phyloP scores from a whole-genome alignment of 2,113 vertebrate species.

The Butorides virescens region DNA sequence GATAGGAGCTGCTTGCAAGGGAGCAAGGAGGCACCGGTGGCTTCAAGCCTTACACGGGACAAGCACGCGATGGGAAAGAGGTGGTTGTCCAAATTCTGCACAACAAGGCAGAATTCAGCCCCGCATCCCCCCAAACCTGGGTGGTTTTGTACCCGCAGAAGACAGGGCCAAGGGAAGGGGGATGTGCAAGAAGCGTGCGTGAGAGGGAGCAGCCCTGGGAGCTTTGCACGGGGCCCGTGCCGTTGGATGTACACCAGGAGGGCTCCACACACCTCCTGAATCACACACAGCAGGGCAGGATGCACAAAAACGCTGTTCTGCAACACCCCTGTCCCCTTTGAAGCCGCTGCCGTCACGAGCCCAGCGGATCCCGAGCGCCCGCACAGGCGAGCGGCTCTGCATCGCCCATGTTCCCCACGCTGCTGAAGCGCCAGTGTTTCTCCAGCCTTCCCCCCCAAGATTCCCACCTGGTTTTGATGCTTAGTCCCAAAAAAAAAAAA shows the following conservation, averaged over 20 bases:
- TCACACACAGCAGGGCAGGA: background rate
- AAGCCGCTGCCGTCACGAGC: accelerated
- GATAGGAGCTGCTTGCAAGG: background rate
- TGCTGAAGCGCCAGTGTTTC: accelerated
- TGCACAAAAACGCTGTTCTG: background rate
- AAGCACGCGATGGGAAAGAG: background rate
- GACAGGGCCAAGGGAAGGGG: background rate
- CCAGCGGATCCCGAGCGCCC: accelerated
- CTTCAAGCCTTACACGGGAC: background rate
- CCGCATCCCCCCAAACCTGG: background rate
- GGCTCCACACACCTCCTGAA: background rate
- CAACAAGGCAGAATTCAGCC: background rate
- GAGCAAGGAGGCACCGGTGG: background rate
- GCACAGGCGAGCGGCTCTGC: accelerated
- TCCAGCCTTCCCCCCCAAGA: background rate
- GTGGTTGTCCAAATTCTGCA: background rate
- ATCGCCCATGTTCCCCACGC: accelerated
- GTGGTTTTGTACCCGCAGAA: background rate
- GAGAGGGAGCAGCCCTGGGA: background rate
- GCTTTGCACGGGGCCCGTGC: background rate
- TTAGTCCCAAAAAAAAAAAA: background rate
- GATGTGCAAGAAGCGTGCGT: accelerated
- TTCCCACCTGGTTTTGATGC: background rate
- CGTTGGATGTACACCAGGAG: background rate
- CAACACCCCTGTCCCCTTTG: accelerated